Conservation (phyloP, 2,113 vertebrate species). For the Capreolus pygargus region DNA sequence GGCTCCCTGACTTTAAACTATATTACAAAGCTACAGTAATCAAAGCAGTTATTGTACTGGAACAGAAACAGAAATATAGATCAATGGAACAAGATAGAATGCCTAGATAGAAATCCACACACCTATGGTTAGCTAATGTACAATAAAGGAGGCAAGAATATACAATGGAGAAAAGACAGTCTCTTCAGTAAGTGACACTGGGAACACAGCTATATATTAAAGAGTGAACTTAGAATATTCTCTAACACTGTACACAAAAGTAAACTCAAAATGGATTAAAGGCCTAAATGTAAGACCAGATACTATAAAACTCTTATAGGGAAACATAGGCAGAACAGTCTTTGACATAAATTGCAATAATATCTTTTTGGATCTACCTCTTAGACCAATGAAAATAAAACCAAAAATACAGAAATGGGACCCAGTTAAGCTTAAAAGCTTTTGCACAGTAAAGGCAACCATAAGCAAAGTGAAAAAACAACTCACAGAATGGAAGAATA, state of each 20-base stretch:
- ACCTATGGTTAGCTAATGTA: not conserved
- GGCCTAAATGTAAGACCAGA: not conserved
- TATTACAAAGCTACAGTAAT: not conserved
- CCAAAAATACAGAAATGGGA: not conserved
- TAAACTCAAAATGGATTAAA: not conserved
- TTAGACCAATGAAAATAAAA: not conserved
- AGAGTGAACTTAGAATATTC: not conserved
- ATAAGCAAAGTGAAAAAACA: not conserved
- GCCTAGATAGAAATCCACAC: not conserved
- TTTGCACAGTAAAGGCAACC: not conserved
- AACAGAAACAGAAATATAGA: not conserved
- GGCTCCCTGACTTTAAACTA: not conserved
- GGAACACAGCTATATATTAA: not conserved
- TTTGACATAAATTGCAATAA: not conserved
- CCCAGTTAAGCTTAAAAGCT: not conserved
- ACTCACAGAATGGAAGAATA: not conserved
- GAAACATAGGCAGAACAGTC: not conserved
- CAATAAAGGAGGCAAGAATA: not conserved
- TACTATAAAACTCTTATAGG: not conserved
- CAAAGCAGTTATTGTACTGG: not conserved
- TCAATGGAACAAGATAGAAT: not conserved
- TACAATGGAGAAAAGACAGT: not conserved
- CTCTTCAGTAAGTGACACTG: not conserved
- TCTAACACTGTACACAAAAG: not conserved
- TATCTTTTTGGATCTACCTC: not conserved